Evolutionary conservation across 2,888 invertebrate genomes (phyloP), one percentile per base, ranked within the genome.

Genomic region (Penaeus monodon): DNA sequence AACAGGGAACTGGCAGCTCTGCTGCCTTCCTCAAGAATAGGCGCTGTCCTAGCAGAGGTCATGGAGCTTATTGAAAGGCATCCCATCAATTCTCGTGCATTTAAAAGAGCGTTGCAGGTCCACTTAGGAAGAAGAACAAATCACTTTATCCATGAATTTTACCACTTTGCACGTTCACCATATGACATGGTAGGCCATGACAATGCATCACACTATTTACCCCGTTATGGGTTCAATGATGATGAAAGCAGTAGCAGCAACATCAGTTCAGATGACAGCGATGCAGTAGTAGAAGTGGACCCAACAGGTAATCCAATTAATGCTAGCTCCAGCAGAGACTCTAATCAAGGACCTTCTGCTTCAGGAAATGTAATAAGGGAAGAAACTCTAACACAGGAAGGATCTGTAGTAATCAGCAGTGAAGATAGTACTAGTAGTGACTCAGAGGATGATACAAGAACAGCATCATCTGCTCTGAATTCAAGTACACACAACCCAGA

Each of bases 141-240:
- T 87, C 98, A 98, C 92, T 98, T 98, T 92, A 94, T 97, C 64
- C 97, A 98, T 92, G 98, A 98, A 92, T 94, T 98, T 89, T 95
- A 95, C 91, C 95, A 95, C 92, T 98, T 96, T 93, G 97, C 98
- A 64, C 94, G 96, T 57, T 97, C 97, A 22, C 96, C 97, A 0
- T 96, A 95, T 92, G 97, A 97, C 92, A 95, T 98, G 94, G 94
- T 95, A 84, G 96, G 96, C n/a, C 93, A 93, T 90, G 93, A 93
- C 90, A 81, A 84, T 63, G 88, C 89, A 66, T 86, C 88, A 63
- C 88, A 80, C 33, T 88, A 88, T 77, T 76, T 84, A n/a, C 74
- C 88, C 57, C 80, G 88, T 22, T 88, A 84, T 76, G 88, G 81
- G 7, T 77, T 77, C 63, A 38, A 79, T 57, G 76, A 88, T 76